phyloP scores from a whole-genome alignment of 2,888 invertebrate species.

The Pharmacophagus antenor region DNA sequence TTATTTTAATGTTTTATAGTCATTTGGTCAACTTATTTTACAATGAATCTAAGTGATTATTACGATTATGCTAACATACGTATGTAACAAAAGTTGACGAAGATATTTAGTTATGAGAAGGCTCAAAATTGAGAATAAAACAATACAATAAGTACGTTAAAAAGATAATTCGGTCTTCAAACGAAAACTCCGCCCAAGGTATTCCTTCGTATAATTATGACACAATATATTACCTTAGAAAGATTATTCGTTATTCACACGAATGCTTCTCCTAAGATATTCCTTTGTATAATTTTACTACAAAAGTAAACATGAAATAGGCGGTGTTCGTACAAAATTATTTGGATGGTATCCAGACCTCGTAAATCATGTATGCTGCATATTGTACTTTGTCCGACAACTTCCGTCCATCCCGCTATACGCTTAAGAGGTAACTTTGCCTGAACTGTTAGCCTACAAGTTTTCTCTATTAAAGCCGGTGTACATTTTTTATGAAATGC shows the following conservation, averaged over 20 bases:
- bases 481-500: constrained; percentile 10
- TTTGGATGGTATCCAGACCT: constrained; percentile 39
- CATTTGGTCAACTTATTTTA: too few relatives aligned
- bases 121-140: too few relatives aligned
- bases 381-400: not conserved
- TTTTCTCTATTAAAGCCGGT: constrained; percentile 2
- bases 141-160: too few relatives aligned
- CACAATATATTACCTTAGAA: too few relatives aligned
- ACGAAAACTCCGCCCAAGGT: too few relatives aligned
- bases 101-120: too few relatives aligned
- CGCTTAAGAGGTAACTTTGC: not conserved
- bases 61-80: too few relatives aligned
- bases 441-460: not conserved
- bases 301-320: constrained; percentile 39
- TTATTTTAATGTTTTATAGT: too few relatives aligned
- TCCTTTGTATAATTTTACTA: constrained; percentile 38
- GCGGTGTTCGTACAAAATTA: constrained; percentile 37
- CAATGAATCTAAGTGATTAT: too few relatives aligned
- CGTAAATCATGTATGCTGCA: constrained; percentile 18
- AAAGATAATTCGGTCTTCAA: too few relatives aligned
- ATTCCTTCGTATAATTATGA: too few relatives aligned
- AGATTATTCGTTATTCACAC: constrained; percentile 7
- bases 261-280: constrained; percentile 32
- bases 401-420: not conserved
- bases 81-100: too few relatives aligned